These are phyloP conservation scores for Galbula dea DNA, from an alignment of 2,113 vertebrate species.

Conservation along the genomic window DNA sequence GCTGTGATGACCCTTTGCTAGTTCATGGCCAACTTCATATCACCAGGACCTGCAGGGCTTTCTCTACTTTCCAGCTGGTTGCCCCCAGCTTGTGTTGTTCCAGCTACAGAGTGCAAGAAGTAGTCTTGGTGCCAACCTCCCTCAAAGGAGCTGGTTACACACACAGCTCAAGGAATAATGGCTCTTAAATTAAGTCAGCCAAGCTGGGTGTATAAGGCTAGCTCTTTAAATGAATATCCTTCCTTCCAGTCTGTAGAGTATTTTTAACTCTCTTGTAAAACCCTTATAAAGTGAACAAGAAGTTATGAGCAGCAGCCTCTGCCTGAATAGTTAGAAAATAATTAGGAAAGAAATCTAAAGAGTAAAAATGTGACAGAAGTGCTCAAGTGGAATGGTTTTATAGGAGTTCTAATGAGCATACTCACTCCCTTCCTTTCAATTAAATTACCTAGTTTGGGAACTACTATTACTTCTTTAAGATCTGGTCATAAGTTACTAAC, in stretches of 20 bases:
- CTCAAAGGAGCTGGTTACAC: background rate
- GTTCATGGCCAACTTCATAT: background rate
- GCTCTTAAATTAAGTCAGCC: background rate
- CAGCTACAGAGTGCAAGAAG: background rate
- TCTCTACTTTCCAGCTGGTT: background rate
- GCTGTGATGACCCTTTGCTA: background rate
- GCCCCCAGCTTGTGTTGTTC: background rate
- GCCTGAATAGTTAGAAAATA: background rate
- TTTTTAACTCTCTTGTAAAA: background rate
- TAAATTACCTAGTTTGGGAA: background rate
- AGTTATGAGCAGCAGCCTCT: background rate
- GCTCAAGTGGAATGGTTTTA: background rate
- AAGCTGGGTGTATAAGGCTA: background rate
- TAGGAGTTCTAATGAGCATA: background rate
- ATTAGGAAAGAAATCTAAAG: background rate
- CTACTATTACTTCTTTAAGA: background rate
- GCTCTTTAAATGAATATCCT: background rate
- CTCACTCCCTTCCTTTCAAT: background rate
- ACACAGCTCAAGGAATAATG: background rate
- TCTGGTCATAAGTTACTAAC: too few relatives aligned
- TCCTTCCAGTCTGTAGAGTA: background rate
- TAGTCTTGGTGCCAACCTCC: background rate
- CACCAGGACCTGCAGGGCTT: background rate
- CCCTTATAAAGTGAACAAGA: background rate
- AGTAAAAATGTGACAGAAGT: background rate